Percentiles rank a stretch among this genome's conserved stretches.
Conservation (phyloP, 2,113 vertebrate genomes). For the Hemichromis elongatus region DNA sequence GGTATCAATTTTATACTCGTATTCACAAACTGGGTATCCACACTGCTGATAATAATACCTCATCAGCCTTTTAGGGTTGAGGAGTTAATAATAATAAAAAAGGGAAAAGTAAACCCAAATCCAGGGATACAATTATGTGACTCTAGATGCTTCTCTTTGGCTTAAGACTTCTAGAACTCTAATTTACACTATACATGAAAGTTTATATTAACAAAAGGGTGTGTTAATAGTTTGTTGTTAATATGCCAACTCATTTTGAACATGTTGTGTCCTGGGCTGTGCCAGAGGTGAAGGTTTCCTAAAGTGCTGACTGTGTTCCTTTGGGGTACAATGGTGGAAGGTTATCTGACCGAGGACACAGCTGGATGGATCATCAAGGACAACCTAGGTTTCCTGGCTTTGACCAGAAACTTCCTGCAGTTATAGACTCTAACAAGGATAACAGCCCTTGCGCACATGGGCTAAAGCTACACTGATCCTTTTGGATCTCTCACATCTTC, state of each 20-base stretch:
- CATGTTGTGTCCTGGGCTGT: neutral
- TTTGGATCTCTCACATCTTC: neutral
- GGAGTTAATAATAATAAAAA: neutral
- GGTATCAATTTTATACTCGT: neutral
- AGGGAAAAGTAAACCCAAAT: neutral
- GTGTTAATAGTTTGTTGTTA: neutral
- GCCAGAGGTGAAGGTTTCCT: conserved; percentile 35
- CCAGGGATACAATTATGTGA: neutral
- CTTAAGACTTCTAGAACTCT: neutral
- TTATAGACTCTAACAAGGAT: neutral
- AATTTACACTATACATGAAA: neutral
- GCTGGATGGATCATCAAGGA: conserved; percentile 53
- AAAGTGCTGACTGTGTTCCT: conserved; percentile 60
- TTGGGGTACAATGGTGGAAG: conserved; percentile 11
- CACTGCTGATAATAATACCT: neutral
- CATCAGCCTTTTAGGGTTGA: neutral
- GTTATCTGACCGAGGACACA: conserved; percentile 49
- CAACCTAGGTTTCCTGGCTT: conserved; percentile 48
- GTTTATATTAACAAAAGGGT: neutral
- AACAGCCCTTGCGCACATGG: neutral
- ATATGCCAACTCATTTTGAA: neutral
- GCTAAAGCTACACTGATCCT: neutral
- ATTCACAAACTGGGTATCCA: neutral
- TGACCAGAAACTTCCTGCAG: conserved; percentile 20
- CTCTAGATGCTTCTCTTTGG: neutral